Conservation (phyloP, 2,888 invertebrate species). For the Cryptocheilus praepositus region DNA sequence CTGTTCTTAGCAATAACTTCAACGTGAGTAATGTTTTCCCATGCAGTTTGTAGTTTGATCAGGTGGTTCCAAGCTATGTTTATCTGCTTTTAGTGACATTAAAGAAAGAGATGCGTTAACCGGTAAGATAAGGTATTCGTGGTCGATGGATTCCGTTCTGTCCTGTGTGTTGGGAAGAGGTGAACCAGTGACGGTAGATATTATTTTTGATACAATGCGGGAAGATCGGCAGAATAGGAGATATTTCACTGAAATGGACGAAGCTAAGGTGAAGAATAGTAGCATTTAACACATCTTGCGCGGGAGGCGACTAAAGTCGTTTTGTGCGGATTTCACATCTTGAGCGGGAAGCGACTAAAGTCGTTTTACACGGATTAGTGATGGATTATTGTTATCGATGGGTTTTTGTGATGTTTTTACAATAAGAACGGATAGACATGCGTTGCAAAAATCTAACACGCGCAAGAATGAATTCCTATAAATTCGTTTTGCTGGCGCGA, state of each 20-base stretch:
- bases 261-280: constrained; percentile 75
- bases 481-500: no score
- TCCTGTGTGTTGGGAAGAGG: constrained; percentile 71
- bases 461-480: no score
- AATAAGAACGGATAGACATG: no score
- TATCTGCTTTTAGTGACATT: constrained; percentile 71
- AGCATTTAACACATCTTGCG: neutral
- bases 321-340: no score
- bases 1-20: constrained; percentile 75
- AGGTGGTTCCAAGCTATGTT: constrained; percentile 12
- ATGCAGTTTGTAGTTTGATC: neutral
- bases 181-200: constrained; percentile 76
- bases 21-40: constrained; percentile 58
- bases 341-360: no score
- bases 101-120: constrained; percentile 76
- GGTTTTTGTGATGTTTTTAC: no score
- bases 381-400: no score
- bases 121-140: constrained; percentile 70
- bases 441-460: no score
- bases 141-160: constrained; percentile 66
- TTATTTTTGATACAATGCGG: constrained; percentile 80
- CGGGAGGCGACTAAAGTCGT: no score
- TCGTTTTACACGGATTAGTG: no score
- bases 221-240: constrained; percentile 78
- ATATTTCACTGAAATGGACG: constrained; percentile 78